These are phyloP conservation scores for Myiotriccus ornatus DNA, from an alignment of 2,797 vertebrate genomes.

Conservation along the genomic window DNA sequence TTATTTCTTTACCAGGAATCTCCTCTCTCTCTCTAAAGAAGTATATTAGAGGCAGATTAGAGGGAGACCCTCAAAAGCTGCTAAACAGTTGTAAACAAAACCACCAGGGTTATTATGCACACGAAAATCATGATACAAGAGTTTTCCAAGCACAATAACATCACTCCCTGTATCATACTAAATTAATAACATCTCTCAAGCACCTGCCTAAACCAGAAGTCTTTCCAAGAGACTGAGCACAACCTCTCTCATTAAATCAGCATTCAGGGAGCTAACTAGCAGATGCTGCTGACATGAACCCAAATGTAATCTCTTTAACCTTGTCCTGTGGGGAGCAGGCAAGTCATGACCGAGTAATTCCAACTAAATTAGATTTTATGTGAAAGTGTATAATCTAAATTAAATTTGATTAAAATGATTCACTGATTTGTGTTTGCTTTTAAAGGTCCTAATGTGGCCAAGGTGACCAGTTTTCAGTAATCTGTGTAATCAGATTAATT, in stretches of 20 bases:
- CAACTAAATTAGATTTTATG: constrained; percentile 82
- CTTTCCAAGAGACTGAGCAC: constrained; percentile 82
- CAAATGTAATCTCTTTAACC: constrained; percentile 94
- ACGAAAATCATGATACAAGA: neutral
- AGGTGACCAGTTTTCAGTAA: constrained; percentile 17
- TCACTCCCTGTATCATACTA: constrained; percentile 17
- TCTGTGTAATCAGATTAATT: neutral
- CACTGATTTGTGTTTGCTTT: constrained; percentile 70
- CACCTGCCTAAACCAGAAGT: constrained; percentile 78
- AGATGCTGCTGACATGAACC: constrained; percentile 86
- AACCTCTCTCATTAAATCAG: constrained; percentile 88
- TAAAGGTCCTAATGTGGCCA: constrained; percentile 45
- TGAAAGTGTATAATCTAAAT: constrained; percentile 76
- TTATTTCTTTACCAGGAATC: neutral
- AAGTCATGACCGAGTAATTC: constrained; percentile 86
- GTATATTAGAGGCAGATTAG: neutral
- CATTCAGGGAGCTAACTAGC: constrained; percentile 77
- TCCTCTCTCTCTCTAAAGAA: neutral
- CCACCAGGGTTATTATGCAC: neutral
- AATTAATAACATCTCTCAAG: constrained; percentile 72
- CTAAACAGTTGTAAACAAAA: neutral
- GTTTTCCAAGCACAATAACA: constrained; percentile 26
- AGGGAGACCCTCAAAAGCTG: neutral
- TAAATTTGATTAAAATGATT: constrained; percentile 75
- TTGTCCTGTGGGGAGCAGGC: constrained; percentile 81